Conservation (phyloP, 2,888 invertebrate genomes). For the Drosophila austrosaltans region DNA sequence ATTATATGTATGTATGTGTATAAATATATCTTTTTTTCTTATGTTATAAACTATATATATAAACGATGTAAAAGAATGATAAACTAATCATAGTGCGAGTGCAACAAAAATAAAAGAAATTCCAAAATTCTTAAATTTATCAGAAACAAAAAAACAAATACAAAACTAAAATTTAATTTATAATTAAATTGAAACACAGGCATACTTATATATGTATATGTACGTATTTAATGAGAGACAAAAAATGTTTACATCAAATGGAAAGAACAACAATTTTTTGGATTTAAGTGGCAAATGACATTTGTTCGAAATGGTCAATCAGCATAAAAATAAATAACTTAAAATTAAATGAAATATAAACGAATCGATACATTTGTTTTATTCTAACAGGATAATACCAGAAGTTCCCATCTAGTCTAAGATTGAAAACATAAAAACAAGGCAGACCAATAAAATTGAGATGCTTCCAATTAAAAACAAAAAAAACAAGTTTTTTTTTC, state of each 20-base stretch:
- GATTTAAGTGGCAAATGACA: conserved; percentile 3
- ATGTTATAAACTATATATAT: conserved; percentile 36
- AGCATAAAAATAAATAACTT: conserved; percentile 10
- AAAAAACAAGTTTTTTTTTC: too few species aligned
- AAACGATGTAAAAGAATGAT: conserved; percentile 45
- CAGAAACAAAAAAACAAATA: neutral
- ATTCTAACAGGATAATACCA: too few species aligned
- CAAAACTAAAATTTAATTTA: conserved; percentile 43
- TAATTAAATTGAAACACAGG: conserved; percentile 40
- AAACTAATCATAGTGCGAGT: conserved; percentile 53
- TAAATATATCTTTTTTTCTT: conserved; percentile 44
- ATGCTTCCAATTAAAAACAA: too few species aligned
- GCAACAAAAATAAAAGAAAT: conserved; percentile 56
- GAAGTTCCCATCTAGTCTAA: too few species aligned
- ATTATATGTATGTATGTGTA: neutral
- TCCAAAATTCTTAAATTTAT: conserved; percentile 72
- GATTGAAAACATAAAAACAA: too few species aligned
- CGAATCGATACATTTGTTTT: too few species aligned
- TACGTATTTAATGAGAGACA: neutral
- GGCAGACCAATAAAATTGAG: too few species aligned
- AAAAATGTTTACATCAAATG: conserved; percentile 10
- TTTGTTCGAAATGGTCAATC: conserved; percentile 7
- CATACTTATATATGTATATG: conserved; percentile 29
- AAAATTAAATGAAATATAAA: conserved; percentile 2
- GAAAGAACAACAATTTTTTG: conserved; percentile 5